These are phyloP conservation scores for Theretra japonica DNA, from an alignment of 2,888 invertebrate species.

Conservation along the genomic window DNA sequence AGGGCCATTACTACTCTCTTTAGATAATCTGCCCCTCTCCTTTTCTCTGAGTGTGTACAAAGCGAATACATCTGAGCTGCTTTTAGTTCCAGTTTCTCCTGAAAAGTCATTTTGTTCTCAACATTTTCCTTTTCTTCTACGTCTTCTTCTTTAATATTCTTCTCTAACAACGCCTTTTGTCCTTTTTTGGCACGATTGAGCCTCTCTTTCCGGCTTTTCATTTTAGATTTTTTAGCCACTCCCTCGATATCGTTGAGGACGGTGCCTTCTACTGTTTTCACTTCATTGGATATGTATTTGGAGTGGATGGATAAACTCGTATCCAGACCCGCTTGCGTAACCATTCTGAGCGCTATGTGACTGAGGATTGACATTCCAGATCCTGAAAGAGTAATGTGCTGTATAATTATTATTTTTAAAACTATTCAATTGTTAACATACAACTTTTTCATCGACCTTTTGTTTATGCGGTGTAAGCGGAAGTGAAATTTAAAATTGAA, in stretches of 20 bases:
- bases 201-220: slow-evolving; percentile 75
- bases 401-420: too few species aligned
- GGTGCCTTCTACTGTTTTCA: slow-evolving; percentile 64
- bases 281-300: slow-evolving; percentile 64
- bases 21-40: slow-evolving; percentile 88
- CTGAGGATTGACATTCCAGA: slow-evolving; percentile 93
- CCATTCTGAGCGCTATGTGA: slow-evolving; percentile 89
- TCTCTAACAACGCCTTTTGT: slow-evolving; percentile 60
- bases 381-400: slow-evolving; percentile 72
- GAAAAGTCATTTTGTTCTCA: slow-evolving; percentile 62
- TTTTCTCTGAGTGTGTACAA: slow-evolving; percentile 86
- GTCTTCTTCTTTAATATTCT: slow-evolving; percentile 60
- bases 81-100: slow-evolving; percentile 68
- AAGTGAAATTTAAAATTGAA: too few species aligned
- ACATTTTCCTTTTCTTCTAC: slow-evolving; percentile 48
- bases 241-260: slow-evolving; percentile 73
- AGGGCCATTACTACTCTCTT: slow-evolving; percentile 91
- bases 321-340: slow-evolving; percentile 87
- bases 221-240: slow-evolving; percentile 68
- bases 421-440: too few species aligned
- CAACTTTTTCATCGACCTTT: too few species aligned
- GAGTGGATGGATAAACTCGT: slow-evolving; percentile 77
- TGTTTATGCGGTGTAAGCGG: too few species aligned
- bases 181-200: slow-evolving; percentile 71
- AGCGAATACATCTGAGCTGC: slow-evolving; percentile 85